Conservation (phyloP, 1,140 invertebrate genomes). For the Yoshiicerus persimilis region DNA sequence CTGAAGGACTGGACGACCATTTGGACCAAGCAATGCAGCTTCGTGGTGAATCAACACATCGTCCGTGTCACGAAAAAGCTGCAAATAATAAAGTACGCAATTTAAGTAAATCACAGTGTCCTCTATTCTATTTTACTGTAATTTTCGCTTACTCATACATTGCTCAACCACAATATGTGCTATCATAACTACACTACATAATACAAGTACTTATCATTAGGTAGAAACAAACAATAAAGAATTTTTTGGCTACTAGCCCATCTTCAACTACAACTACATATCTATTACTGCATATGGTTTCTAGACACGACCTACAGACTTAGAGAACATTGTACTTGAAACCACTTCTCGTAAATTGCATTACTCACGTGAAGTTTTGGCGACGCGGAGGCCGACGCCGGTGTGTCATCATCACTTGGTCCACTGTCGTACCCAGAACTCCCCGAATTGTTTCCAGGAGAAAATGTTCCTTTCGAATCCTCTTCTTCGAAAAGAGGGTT, state of each 20-base stretch:
- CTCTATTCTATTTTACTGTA: no score
- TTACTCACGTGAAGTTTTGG: background rate
- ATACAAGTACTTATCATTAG: background rate
- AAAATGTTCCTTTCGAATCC: constrained; percentile 29
- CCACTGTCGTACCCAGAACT: constrained; percentile 47
- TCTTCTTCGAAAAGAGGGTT: constrained; percentile 49
- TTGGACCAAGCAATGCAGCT: constrained; percentile 26
- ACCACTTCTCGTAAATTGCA: background rate
- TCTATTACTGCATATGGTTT: background rate
- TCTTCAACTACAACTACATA: background rate
- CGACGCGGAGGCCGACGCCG: background rate
- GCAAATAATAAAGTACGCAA: background rate
- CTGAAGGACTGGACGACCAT: constrained; percentile 42
- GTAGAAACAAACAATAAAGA: background rate
- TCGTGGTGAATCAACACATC: constrained; percentile 43
- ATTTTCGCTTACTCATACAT: background rate
- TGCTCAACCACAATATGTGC: background rate
- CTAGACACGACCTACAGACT: background rate
- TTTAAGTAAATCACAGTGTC: background rate
- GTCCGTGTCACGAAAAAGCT: constrained; percentile 40
- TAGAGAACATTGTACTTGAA: background rate
- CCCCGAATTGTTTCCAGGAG: constrained; percentile 40
- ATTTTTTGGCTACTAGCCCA: background rate
- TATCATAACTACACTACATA: background rate
- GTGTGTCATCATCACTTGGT: constrained; percentile 41